Evolutionary conservation across 1,140 invertebrate species (phyloP).

Genomic region (Zophobas atratus): DNA sequence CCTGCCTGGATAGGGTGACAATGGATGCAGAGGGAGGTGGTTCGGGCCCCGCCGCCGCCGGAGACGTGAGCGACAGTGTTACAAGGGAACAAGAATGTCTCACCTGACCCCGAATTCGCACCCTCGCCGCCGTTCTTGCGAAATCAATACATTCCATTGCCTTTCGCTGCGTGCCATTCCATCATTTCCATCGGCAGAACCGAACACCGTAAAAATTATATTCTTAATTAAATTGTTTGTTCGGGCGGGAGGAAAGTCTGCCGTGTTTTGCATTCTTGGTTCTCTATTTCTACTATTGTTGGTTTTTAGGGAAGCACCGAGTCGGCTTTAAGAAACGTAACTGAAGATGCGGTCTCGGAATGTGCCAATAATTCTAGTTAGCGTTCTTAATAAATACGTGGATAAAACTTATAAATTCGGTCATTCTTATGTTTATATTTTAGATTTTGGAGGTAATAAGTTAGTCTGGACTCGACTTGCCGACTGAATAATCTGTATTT

Average conservation of each 20-base stretch:
- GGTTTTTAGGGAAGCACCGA: too few species aligned
- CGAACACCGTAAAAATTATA: slow-evolving; percentile 39
- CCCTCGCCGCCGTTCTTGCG: slow-evolving; percentile 34
- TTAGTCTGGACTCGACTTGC: too few species aligned
- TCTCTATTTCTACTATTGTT: neutral
- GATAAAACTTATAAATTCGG: too few species aligned
- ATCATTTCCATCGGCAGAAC: slow-evolving; percentile 40
- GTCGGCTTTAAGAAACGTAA: neutral
- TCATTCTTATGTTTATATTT: too few species aligned
- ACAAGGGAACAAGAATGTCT: slow-evolving; percentile 53
- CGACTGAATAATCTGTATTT: too few species aligned
- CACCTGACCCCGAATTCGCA: slow-evolving; percentile 51
- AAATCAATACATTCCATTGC: slow-evolving; percentile 53
- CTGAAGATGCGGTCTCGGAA: neutral
- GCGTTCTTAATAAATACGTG: too few species aligned
- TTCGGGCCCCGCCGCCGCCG: slow-evolving; percentile 1
- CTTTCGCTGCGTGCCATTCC: slow-evolving; percentile 45
- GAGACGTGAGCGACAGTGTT: slow-evolving; percentile 47
- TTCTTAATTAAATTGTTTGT: slow-evolving; percentile 38
- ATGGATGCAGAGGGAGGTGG: slow-evolving; percentile 28
- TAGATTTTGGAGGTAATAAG: too few species aligned
- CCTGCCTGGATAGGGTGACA: slow-evolving; percentile 47
- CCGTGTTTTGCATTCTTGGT: neutral
- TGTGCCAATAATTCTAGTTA: too few species aligned
- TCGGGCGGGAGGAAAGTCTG: neutral